These are phyloP conservation scores for Eunapius fragilis DNA, from an alignment of 37 sponge, comb jelly and placozoan genomes.

Conservation along the genomic window DNA sequence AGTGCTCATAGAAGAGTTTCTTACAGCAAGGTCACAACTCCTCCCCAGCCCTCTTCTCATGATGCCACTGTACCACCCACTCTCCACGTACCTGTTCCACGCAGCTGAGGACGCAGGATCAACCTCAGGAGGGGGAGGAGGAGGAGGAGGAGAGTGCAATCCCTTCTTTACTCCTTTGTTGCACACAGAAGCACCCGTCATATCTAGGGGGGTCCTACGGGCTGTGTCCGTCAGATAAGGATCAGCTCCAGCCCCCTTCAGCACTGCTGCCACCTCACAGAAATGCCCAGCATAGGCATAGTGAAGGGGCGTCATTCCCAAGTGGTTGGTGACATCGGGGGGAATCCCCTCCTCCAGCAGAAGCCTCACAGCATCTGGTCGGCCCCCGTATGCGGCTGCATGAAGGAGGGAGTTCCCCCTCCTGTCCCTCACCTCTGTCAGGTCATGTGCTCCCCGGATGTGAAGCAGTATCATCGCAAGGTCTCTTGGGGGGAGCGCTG, in stretches of 20 bases:
- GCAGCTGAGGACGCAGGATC: background rate
- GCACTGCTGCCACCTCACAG: background rate
- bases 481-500: slow-evolving; percentile 12
- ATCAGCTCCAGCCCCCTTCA: background rate
- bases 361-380: slow-evolving; percentile 12
- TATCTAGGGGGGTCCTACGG: background rate
- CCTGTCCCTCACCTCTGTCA: background rate
- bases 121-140: background rate
- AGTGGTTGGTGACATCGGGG: background rate
- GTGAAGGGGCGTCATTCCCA: slow-evolving; percentile 19
- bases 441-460: background rate
- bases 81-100: background rate
- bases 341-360: background rate
- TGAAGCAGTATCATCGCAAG: slow-evolving; percentile 9
- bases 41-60: background rate
- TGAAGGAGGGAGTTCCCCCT: slow-evolving; percentile 24
- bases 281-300: slow-evolving; percentile 7
- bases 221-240: background rate
- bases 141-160: background rate
- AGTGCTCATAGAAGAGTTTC: background rate
- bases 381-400: slow-evolving; percentile 22
- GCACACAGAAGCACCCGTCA: background rate
- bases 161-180: background rate
- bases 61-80: background rate
- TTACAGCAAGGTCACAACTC: background rate